Conservation (phyloP, 2,113 vertebrate species). For the Platysteira castanea region DNA sequence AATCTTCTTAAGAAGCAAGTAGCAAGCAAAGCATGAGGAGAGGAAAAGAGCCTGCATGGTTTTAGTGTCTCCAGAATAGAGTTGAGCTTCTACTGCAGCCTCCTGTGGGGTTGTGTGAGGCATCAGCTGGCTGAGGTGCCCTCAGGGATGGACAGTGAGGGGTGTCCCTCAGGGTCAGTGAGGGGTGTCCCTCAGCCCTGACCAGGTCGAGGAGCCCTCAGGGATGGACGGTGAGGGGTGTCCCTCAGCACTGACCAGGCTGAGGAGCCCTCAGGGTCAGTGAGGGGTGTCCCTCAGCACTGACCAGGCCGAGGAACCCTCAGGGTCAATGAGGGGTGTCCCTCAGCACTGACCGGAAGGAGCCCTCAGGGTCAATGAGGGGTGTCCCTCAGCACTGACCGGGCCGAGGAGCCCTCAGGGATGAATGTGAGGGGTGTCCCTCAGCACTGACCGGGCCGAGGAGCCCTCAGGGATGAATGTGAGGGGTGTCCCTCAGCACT, state of each 20-base stretch:
- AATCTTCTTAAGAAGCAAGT: not conserved
- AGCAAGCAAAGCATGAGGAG: not conserved
- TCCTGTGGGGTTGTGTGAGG: not conserved
- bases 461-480: not conserved
- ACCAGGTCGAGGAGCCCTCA: rapidly evolving
- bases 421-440: not conserved
- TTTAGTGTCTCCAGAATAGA: not conserved
- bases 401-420: rapidly evolving
- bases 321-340: not conserved
- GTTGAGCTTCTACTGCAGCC: rapidly evolving
- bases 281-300: not conserved
- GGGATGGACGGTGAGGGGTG: rapidly evolving
- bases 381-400: rapidly evolving
- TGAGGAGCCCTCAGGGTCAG: rapidly evolving
- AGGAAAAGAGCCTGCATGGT: not conserved
- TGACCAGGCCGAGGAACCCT: not conserved
- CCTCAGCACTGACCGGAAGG: not conserved
- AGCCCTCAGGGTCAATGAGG: rapidly evolving
- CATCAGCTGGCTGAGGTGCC: rapidly evolving
- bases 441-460: not conserved
- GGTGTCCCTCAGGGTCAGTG: not conserved
- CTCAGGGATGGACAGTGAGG: rapidly evolving
- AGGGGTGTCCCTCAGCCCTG: no score
- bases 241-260: rapidly evolving
- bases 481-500: not conserved